Base-by-base conservation (phyloP, 2,888 invertebrate genomes). In the Nemurella pictetii region DNA sequence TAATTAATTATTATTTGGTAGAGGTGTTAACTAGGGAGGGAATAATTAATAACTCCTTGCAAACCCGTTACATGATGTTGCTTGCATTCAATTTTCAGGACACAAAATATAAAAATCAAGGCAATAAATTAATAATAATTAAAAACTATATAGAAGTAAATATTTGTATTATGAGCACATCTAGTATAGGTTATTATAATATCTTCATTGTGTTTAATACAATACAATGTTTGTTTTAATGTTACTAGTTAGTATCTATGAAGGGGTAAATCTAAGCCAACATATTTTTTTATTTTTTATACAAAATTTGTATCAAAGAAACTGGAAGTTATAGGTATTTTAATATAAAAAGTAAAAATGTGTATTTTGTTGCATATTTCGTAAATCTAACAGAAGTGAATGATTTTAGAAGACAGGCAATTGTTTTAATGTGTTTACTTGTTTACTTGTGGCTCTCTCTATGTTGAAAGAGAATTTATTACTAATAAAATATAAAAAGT, bases 291-390 rank as follows among this genome's bases (percentile, higher is more conserved):
- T 12, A 20, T 55, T 81, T 85, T 85, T 86, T 86, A 82, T 86
- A 86, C 86, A 86, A 85, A 85, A 85, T 84, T 81, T 85, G 85
- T 85, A 85, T 86, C 83, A 86, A 86, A 86, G 85, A 86, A 86
- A 86, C 86, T 86, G 86, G 85, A 85, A 86, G 85, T 82, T 74
- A 84, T 77, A 83, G 3, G 55, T 55, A 55, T 55, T 85, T 84
- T 84, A n/a, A 78, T 85, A 85, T 85, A 86, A 86, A 86, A 86
- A 85, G 86, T 86, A 85, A 83, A 86, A 86, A 85, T 78, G 72
- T 82, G 82, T 27, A 72, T 30, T 78, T 28, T 30, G n/a, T n/a
- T 29, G 7, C 15, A 9, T 30, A 29, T 30, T 78, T 78, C 28
- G 72, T 27, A 28, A 72, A 55, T 72, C 26, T 82, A 72, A 36